These are phyloP conservation scores for Rutilus rutilus DNA, from an alignment of 2,113 vertebrate genomes.

Conservation along the genomic window DNA sequence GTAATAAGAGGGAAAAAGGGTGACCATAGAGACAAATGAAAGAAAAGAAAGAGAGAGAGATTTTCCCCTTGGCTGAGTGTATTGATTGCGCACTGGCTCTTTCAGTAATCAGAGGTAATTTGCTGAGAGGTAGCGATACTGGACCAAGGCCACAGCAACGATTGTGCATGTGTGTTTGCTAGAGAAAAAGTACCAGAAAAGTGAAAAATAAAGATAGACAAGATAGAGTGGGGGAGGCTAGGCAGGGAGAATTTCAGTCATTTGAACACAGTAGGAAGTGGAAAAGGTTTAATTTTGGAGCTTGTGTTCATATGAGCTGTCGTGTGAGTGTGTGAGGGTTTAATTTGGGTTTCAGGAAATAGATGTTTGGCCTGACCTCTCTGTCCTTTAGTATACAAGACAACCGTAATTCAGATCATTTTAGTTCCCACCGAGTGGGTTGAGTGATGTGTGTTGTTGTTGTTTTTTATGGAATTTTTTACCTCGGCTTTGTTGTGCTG, in stretches of 20 bases:
- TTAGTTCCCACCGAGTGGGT: constrained; percentile 18
- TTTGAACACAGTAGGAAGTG: constrained; percentile 24
- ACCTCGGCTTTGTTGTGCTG: neutral
- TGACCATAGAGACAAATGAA: neutral
- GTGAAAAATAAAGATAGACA: constrained; percentile 30
- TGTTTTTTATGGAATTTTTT: neutral
- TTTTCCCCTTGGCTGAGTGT: constrained; percentile 56
- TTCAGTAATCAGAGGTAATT: constrained; percentile 72
- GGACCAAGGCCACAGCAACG: constrained; percentile 18
- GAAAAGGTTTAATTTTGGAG: constrained; percentile 36
- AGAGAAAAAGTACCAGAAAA: constrained; percentile 1
- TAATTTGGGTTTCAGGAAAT: constrained; percentile 39
- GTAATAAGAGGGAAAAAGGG: neutral
- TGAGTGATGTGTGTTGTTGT: neutral
- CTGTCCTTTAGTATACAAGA: constrained; percentile 8
- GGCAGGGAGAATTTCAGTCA: constrained; percentile 15
- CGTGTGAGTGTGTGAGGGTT: constrained; percentile 34
- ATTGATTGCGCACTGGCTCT: constrained; percentile 70
- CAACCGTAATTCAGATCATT: constrained; percentile 38
- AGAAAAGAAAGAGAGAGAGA: constrained; percentile 48
- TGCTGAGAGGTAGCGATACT: constrained; percentile 55
- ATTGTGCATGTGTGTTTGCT: constrained; percentile 18
- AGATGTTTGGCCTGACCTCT: constrained; percentile 18
- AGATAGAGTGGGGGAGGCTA: neutral
- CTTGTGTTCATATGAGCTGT: neutral